phyloP scores from a whole-genome alignment of 2,888 invertebrate species.

The Perithous albicinctus region DNA sequence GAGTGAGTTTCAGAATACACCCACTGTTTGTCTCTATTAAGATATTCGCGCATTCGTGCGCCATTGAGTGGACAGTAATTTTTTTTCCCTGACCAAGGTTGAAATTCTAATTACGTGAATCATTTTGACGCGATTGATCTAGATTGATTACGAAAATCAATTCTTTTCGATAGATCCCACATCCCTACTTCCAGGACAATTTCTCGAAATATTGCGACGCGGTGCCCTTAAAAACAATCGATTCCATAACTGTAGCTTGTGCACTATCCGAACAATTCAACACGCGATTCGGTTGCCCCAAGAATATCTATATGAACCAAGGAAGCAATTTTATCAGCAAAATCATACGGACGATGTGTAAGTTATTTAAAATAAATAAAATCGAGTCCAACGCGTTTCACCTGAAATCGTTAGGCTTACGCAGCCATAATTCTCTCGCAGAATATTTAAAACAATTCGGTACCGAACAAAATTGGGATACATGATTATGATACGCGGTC shows the following conservation, averaged over 20 bases:
- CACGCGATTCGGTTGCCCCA: constrained; percentile 59
- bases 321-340: constrained; percentile 56
- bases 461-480: constrained; percentile 42
- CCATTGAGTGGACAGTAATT: too few relatives aligned
- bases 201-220: constrained; percentile 58
- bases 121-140: too few relatives aligned
- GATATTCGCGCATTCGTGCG: too few relatives aligned
- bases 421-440: constrained; percentile 21
- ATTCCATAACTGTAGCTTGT: constrained; percentile 35
- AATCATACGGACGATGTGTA: constrained; percentile 42
- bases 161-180: too few relatives aligned
- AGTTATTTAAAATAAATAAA: too few relatives aligned
- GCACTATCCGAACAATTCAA: constrained; percentile 53
- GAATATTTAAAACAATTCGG: too few relatives aligned
- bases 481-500: constrained; percentile 12
- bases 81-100: too few relatives aligned
- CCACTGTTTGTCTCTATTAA: too few relatives aligned
- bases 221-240: constrained; percentile 39
- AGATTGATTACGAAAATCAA: too few relatives aligned
- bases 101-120: too few relatives aligned
- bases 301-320: constrained; percentile 48
- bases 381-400: constrained; percentile 26
- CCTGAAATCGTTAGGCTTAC: constrained; percentile 24
- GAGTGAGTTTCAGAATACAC: too few relatives aligned
- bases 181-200: constrained; percentile 58